Percentiles rank a stretch among this genome's conserved stretches.
phyloP scores from a whole-genome alignment of 2,888 invertebrate species.

The Pristionchus mayeri region DNA sequence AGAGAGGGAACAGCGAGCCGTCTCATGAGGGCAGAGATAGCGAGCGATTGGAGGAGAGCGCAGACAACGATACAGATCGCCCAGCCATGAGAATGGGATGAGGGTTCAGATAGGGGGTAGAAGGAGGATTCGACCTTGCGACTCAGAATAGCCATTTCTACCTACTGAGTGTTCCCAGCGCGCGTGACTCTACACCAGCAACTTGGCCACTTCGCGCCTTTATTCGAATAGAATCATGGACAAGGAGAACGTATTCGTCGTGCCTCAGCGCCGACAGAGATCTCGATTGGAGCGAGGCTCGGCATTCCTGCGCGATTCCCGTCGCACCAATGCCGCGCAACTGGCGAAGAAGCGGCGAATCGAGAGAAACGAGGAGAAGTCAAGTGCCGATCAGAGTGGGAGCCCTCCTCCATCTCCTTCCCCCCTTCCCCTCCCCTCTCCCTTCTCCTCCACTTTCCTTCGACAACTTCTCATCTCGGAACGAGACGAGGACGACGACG shows the following conservation, averaged over 20 bases:
- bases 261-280: neutral
- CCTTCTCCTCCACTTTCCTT: constrained; percentile 34
- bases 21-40: neutral
- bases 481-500: neutral
- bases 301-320: constrained; percentile 34
- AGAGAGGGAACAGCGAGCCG: neutral
- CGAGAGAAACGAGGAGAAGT: neutral
- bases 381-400: neutral
- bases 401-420: neutral
- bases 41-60: neutral
- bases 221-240: neutral
- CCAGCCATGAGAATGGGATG: constrained; percentile 17
- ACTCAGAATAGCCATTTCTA: neutral
- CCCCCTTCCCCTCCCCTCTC: neutral
- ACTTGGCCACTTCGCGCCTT: neutral
- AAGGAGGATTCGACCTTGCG: constrained; percentile 17
- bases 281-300: neutral
- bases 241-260: constrained; percentile 36
- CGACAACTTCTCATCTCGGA: constrained; percentile 33
- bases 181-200: neutral
- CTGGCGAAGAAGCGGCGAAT: constrained; percentile 37
- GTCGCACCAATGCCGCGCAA: constrained; percentile 17
- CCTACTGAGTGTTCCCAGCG: neutral
- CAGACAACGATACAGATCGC: constrained; percentile 6
- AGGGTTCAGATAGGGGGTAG: neutral